phyloP scores from a whole-genome alignment of 1,140 invertebrate species.

The Diorhabda elongata region DNA sequence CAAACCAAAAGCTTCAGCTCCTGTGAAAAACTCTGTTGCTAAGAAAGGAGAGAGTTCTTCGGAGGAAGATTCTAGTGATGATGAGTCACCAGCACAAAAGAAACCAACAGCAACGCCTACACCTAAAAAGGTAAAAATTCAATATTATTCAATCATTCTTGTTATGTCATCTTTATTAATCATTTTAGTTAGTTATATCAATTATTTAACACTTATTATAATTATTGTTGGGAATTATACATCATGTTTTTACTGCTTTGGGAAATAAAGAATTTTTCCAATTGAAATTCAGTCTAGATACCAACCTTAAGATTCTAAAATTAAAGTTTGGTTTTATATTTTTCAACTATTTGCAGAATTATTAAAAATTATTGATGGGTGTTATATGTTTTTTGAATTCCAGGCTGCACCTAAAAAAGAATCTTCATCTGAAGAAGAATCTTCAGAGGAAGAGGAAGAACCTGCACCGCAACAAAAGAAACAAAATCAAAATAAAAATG shows the following conservation, averaged over 20 bases:
- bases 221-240: too few species aligned
- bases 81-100: background rate
- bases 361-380: too few species aligned
- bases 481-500: slow-evolving; percentile 36
- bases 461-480: slow-evolving; percentile 44
- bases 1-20: slow-evolving; percentile 4
- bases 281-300: too few species aligned
- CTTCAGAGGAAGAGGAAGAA: slow-evolving; percentile 36
- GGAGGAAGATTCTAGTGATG: slow-evolving; percentile 32
- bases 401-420: slow-evolving; percentile 15
- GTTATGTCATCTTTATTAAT: background rate
- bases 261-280: too few species aligned
- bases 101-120: background rate
- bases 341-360: too few species aligned
- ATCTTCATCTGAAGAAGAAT: slow-evolving; percentile 25
- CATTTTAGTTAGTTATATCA: too few species aligned
- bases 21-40: slow-evolving; percentile 8
- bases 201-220: too few species aligned
- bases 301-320: too few species aligned
- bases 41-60: slow-evolving; percentile 37
- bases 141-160: background rate
- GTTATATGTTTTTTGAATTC: background rate
- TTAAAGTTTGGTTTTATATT: too few species aligned
- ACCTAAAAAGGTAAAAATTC: background rate
- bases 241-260: too few species aligned